Evolutionary conservation across 2,888 invertebrate species (phyloP), one percentile per base, ranked within the genome.

Genomic region (Parelbella ahira): DNA sequence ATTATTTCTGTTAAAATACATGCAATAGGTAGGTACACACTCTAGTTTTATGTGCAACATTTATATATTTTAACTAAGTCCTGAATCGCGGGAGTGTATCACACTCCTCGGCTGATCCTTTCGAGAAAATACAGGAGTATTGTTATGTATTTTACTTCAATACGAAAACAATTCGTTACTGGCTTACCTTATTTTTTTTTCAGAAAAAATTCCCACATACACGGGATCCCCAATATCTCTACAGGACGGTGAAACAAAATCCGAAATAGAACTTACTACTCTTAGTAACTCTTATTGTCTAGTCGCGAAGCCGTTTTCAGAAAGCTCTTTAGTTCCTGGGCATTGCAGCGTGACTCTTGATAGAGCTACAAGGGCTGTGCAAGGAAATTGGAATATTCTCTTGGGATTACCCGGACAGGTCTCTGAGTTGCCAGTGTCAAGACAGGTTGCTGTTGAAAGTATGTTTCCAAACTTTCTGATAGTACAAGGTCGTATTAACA

Each of bases 351-450:
- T 88, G 8, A 74, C 68, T 0, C 47, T 88, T 8, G 74, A 79
- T 7, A 68, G 73, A 3, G 67, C 78, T 0, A 79, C 79, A 0
- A 68, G 86, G 48, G 81, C 83, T 0, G 71, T 84, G 1, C 79
- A 86, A 46, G 89, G 89, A 2, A 67, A 67, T 32, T 89, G 89
- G 89, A 67, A 68, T 29, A 64, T 88, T 0, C 49, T 78, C 1
- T 56, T 86, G 13, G 89, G 87, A 0, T 37, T 88, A 5, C 79
- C 81, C 1, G 89, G 88, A 3, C 63, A 67, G 45, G 71, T 88
- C 0, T 49, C 73, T 0, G 89, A 89, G 53, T 41, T 83, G 24
- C 60, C 65, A 7, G 44, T 80, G 2, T 63, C 75, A 29, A 73
- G 74, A 33, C 65, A 54, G 4, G 71, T 89, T 2, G 55, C 62